Evolutionary conservation across 2,797 vertebrate species (phyloP), one percentile per base, ranked within the genome.

Genomic region (Pteropus rufus): DNA sequence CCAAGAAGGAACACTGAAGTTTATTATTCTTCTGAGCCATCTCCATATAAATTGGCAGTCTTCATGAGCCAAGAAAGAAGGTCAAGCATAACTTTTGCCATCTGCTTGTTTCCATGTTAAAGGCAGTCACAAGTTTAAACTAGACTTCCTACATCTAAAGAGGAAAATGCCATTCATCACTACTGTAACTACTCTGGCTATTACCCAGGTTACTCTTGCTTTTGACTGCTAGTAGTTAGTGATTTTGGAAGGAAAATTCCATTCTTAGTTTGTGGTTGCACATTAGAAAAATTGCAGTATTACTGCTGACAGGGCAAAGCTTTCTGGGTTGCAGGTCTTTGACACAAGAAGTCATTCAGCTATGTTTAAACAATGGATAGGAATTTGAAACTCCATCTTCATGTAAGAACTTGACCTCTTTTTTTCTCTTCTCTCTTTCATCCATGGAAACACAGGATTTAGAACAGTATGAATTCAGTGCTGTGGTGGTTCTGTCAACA

Each of bases 191-290:
- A 92, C 89, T 62, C 72, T 88, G 95, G 93, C 79, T 84, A 34
- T 95, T 83, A 97, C 98, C 36, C 79, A 83, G 97, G 94, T 97
- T 67, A 41, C 94, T 85, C 65, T 97, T 97, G 97, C 98, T 98
- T 97, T 97, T 97, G 92, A 97, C 97, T 97, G 97, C 97, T 94
- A 88, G 98, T 96, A 97, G 96, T 97, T 98, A 98, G 97, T 98
- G 98, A 98, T 97, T 98, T 98, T 97, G 93, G 91, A 95, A 97
- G 98, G 97, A 98, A 98, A 98, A 93, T 97, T 96, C 87, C 96
- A 98, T 97, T 96, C 97, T 96, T 98, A 98, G 98, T 95, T 81
- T 97, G 96, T 88, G 95, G 97, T 96, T 98, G 97, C 97, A 94
- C 98, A 94, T 97, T 97, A 98, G 98, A 98, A 98, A 98, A 93